Base-by-base conservation (phyloP, 37 sponge, comb jelly and placozoan genomes). In the Axinella damicornis region DNA sequence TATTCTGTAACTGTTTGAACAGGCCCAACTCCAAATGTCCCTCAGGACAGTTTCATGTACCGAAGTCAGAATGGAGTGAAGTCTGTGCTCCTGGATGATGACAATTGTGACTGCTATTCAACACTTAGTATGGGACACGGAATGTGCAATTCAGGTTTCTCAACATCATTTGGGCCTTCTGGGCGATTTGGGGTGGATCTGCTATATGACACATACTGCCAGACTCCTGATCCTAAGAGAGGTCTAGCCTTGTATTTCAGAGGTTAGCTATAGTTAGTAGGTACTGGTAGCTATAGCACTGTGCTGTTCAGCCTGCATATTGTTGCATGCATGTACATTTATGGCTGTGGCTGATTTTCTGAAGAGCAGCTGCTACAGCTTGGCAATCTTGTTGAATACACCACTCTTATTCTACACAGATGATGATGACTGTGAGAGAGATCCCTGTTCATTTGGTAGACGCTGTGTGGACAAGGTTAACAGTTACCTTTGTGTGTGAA, bases 91-190 rank as follows among this genome's bases (percentile, higher is more conserved):
- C n/a, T 71, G 22, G 73, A 71, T 71, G 73, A 71, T 71, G 73
- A 71, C 53, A 71, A 41, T 16, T 71, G 73, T 71, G 73, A 71
- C 73, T 71, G 73, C n/a, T 71, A 71, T n/a, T 27, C 27, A 20
- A 46, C 73, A 11, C 53, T 71, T 5, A 71, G 73, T 15, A 71
- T 71, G 73, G 73, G 73, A 2, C 73, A 71, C 16, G 53, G 53
- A 25, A 71, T 71, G 73, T 71, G 73, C 15, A 19, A n/a, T 15
- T 27, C 73, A 20, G 22, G 27, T n/a, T 68, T 68, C 12, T 38
- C 73, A 40, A 41, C 53, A 28, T 27, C 27, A 18, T 71, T 20
- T 71, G 73, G 73, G 15, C 46, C 53, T 38, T 71, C 73, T 46
- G 73, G 53, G 38, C 46, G 73, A 5, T 71, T 46, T 71, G 73